A percentile compares a stretch with the other conserved stretches of the same genome.
phyloP scores from a whole-genome alignment of 2,113 vertebrate species.

The Eurypyga helias region DNA sequence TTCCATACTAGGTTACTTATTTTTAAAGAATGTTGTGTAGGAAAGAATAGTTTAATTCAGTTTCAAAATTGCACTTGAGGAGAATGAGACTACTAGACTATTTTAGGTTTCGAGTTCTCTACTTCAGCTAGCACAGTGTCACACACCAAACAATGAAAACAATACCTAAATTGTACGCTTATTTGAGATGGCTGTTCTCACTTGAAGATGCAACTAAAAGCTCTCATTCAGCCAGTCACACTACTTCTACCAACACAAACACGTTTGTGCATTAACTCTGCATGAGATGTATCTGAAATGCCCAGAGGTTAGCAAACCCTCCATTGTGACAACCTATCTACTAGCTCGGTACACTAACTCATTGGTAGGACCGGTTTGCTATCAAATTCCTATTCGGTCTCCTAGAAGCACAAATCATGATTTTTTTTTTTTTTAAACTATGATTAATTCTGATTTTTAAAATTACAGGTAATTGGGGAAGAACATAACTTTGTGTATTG shows the following conservation, averaged over 20 bases:
- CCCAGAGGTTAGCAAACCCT: background rate
- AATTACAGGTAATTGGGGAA: background rate
- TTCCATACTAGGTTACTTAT: background rate
- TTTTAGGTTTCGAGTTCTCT: rapidly evolving
- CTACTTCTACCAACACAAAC: background rate
- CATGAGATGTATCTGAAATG: background rate
- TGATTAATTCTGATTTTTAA: background rate
- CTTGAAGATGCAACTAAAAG: background rate
- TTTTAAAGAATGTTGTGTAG: background rate
- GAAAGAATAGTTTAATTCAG: background rate
- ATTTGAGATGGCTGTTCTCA: background rate
- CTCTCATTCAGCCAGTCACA: background rate
- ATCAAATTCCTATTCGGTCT: background rate
- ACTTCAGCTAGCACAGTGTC: background rate
- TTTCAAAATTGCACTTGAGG: background rate
- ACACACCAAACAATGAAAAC: background rate
- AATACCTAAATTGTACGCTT: background rate
- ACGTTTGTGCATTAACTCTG: background rate
- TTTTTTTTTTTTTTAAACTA: background rate
- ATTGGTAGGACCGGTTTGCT: background rate
- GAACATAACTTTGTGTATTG: background rate
- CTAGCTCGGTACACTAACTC: background rate
- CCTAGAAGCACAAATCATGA: background rate
- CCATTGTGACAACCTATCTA: background rate
- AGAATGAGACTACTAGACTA: background rate